A percentile compares a stretch with the other conserved stretches of the same genome.
Evolutionary conservation across 2,888 invertebrate species (phyloP).

Genomic region (Drosophila monieri): DNA sequence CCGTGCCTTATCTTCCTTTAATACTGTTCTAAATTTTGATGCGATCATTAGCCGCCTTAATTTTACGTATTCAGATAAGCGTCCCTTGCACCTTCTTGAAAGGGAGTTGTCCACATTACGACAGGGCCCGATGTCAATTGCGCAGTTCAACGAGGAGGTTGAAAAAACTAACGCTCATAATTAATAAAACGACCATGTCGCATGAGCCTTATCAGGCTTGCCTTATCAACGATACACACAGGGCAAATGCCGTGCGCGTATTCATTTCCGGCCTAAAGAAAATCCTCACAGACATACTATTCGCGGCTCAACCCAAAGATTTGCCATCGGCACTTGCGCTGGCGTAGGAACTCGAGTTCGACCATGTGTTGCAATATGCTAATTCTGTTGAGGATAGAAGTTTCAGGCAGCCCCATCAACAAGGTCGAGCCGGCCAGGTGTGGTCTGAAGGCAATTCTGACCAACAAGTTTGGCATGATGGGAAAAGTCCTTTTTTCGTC

Average conservation of each 20-base stretch:
- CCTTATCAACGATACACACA: too few species aligned
- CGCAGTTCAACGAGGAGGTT: constrained; percentile 49
- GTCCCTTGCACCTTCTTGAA: constrained; percentile 14
- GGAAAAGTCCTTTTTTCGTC: not conserved
- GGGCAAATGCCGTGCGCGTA: not conserved
- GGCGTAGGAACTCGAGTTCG: constrained; percentile 17
- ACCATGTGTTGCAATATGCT: constrained; percentile 10
- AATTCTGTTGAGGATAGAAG: constrained; percentile 1
- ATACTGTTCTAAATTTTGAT: not conserved
- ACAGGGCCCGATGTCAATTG: not conserved
- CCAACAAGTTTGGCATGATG: not conserved
- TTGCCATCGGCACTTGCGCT: constrained; percentile 23
- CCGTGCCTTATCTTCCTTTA: not conserved
- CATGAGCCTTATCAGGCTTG: constrained; percentile 30
- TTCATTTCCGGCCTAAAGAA: constrained; percentile 5
- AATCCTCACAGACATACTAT: constrained; percentile 31
- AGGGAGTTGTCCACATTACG: constrained; percentile 10
- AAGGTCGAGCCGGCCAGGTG: too few species aligned
- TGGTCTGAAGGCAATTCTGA: not conserved
- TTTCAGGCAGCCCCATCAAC: too few species aligned
- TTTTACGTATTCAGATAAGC: constrained; percentile 38
- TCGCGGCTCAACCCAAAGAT: constrained; percentile 24
- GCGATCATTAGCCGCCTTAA: constrained; percentile 28
- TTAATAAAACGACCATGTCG: constrained; percentile 48
- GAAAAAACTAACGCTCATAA: constrained; percentile 45